Conservation (phyloP, 2,113 vertebrate species). For the Neolamprologus brichardi region DNA sequence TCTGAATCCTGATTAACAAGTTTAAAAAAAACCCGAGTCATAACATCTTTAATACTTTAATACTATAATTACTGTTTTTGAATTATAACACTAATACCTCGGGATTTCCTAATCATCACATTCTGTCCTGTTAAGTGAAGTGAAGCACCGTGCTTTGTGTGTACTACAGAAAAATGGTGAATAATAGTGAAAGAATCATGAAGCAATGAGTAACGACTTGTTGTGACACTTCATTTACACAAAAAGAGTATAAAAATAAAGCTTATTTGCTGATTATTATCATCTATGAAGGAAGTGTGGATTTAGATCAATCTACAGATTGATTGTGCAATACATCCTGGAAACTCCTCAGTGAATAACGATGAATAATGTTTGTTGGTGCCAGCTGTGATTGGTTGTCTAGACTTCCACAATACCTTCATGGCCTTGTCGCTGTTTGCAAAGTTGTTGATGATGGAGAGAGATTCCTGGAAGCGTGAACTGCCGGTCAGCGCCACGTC, state of each 20-base stretch:
- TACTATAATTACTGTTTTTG: background rate
- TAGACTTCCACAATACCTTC: conserved; percentile 76
- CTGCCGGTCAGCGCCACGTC: conserved; percentile 91
- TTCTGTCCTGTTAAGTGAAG: background rate
- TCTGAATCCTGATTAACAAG: background rate
- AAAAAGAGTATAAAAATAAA: background rate
- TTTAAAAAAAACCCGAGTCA: rapidly evolving
- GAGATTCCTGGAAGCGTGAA: conserved; percentile 93
- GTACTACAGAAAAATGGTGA: background rate
- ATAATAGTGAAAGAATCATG: background rate
- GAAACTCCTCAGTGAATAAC: background rate
- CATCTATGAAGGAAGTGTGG: background rate
- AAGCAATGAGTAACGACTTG: background rate
- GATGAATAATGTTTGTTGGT: background rate
- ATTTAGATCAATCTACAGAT: background rate
- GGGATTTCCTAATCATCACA: background rate
- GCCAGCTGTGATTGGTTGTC: background rate
- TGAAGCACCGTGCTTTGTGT: background rate
- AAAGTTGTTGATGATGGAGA: conserved; percentile 98
- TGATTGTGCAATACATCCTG: background rate
- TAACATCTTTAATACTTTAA: background rate
- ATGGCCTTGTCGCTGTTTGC: conserved; percentile 95
- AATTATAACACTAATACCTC: background rate
- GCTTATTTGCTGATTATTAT: rapidly evolving
- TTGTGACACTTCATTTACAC: background rate